Evolutionary conservation across 2,797 vertebrate genomes (phyloP).

Genomic region (Poecilia wingei): DNA sequence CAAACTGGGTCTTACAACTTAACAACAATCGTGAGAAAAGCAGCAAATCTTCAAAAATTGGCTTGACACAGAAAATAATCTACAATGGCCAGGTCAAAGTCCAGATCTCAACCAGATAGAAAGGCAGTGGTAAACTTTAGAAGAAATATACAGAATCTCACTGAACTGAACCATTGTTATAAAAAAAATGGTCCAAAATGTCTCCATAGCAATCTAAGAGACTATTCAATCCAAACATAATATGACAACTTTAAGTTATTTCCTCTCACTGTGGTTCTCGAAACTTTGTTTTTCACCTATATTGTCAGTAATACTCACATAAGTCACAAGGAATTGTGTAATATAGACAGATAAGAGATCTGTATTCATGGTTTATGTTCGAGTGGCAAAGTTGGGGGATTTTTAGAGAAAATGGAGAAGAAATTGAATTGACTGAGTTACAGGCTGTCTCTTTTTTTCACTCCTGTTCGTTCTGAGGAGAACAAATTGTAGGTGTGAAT

Average conservation of each 20-base stretch:
- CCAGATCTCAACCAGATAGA: not conserved
- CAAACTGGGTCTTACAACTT: not conserved
- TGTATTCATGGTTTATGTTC: not conserved
- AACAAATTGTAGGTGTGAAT: slow-evolving; percentile 21
- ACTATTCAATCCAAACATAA: not conserved
- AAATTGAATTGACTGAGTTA: not conserved
- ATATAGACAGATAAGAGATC: not conserved
- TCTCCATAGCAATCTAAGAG: not conserved
- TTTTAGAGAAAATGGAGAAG: not conserved
- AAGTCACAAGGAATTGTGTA: not conserved
- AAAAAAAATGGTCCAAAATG: not conserved
- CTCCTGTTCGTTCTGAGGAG: slow-evolving; percentile 8
- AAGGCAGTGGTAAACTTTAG: not conserved
- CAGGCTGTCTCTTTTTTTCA: slow-evolving; percentile 5
- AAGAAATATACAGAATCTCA: not conserved
- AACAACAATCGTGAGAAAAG: not conserved
- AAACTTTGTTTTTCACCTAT: not conserved
- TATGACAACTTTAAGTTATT: not conserved
- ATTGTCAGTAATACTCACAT: not conserved
- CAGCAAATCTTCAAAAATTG: not conserved
- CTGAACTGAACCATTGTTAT: not conserved
- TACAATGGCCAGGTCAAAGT: not conserved
- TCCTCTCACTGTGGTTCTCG: not conserved
- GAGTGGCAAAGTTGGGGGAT: not conserved
- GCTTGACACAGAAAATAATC: not conserved